These are phyloP conservation scores for Etheostoma cragini DNA, from an alignment of 2,113 vertebrate species.

Conservation along the genomic window DNA sequence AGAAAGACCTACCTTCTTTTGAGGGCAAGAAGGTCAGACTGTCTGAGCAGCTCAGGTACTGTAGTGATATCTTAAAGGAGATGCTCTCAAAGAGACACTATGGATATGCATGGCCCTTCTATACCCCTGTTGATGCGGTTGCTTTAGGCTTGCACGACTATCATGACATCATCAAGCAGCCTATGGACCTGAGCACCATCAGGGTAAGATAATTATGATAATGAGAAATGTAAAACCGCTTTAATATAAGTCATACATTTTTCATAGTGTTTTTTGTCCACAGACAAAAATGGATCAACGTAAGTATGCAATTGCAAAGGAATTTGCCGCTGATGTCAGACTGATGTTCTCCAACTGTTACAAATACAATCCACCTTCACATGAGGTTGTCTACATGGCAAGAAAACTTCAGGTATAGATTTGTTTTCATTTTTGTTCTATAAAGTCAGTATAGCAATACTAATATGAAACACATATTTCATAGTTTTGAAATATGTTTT, in stretches of 20 bases:
- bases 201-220: constrained; percentile 81
- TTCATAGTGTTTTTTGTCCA: constrained; percentile 1
- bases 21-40: constrained; percentile 75
- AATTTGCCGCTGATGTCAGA: constrained; percentile 92
- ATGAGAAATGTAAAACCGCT: background rate
- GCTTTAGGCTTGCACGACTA: constrained; percentile 84
- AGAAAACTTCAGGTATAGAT: constrained; percentile 90
- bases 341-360: constrained; percentile 95
- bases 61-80: constrained; percentile 89
- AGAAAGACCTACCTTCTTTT: constrained; percentile 78
- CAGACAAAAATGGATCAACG: constrained; percentile 90
- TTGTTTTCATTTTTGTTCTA: background rate
- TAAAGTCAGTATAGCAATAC: background rate
- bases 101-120: constrained; percentile 91
- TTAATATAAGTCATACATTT: background rate
- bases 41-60: constrained; percentile 85
- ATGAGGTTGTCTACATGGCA: constrained; percentile 91
- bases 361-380: constrained; percentile 87
- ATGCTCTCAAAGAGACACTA: constrained; percentile 91
- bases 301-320: constrained; percentile 86
- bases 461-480: no score
- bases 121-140: constrained; percentile 83
- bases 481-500: no score
- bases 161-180: constrained; percentile 85
- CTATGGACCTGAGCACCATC: constrained; percentile 90